phyloP scores from a whole-genome alignment of 2,113 vertebrate species.

The Phylloscopus whistleri region DNA sequence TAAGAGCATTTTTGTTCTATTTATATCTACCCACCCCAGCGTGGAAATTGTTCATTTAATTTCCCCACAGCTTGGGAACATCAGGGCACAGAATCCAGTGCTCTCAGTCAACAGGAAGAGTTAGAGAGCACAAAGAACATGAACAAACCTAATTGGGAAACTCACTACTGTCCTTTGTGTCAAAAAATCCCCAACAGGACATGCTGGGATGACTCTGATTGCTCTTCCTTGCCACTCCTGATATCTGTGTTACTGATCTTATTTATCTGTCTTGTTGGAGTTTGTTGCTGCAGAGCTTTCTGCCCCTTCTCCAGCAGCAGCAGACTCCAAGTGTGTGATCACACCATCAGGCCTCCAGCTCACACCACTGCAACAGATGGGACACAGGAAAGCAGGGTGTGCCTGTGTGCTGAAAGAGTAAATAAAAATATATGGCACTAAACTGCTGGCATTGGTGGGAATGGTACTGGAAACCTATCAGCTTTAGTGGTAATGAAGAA shows the following conservation, averaged over 20 bases:
- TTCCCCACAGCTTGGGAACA: background rate
- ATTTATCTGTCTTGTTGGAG: background rate
- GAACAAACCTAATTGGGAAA: background rate
- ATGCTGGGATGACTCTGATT: background rate
- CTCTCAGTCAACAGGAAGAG: background rate
- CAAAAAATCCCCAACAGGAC: background rate
- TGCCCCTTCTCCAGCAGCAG: background rate
- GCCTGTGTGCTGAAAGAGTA: background rate
- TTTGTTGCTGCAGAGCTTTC: background rate
- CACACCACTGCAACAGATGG: background rate
- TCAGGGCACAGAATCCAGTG: background rate
- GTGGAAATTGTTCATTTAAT: background rate
- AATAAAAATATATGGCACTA: background rate
- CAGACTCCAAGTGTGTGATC: background rate
- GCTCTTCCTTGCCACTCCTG: background rate
- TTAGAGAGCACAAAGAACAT: background rate
- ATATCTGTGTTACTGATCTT: background rate
- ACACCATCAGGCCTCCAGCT: background rate
- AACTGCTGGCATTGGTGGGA: background rate
- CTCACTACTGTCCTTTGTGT: background rate
- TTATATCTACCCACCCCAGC: rapidly evolving
- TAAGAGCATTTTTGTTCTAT: background rate
- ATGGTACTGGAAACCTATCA: background rate
- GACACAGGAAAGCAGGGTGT: background rate
- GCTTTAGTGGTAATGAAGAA: background rate